These are phyloP conservation scores for Monoplex corrugatus DNA, from an alignment of 2,888 invertebrate genomes.

Conservation along the genomic window DNA sequence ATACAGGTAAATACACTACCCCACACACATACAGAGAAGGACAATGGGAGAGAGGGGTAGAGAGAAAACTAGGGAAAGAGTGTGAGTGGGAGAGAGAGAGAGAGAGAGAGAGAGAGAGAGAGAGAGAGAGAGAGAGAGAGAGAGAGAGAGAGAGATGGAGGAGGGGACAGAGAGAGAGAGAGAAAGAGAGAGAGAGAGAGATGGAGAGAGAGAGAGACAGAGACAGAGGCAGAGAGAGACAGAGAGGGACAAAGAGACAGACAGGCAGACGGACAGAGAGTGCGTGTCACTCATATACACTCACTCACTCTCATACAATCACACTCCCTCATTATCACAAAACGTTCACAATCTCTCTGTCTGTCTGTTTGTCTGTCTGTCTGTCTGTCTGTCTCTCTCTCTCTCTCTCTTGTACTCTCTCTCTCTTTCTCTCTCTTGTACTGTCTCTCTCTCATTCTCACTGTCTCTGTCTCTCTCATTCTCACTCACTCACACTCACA, in stretches of 20 bases:
- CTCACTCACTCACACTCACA: not conserved
- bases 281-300: not conserved
- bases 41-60: too few relatives aligned
- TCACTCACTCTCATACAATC: not conserved
- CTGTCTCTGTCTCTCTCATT: not conserved
- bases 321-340: not conserved
- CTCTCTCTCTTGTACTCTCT: not conserved
- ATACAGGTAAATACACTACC: not conserved
- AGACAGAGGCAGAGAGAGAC: not conserved
- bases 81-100: too few relatives aligned
- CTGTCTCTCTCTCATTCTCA: not conserved
- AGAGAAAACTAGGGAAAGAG: too few relatives aligned
- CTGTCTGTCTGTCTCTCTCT: not conserved
- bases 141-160: too few relatives aligned
- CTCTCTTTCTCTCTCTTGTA: not conserved
- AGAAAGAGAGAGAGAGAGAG: too few relatives aligned
- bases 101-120: too few relatives aligned
- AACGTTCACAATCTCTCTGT: not conserved
- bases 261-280: too few relatives aligned
- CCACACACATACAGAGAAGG: not conserved
- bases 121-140: too few relatives aligned
- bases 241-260: too few relatives aligned
- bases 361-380: too few relatives aligned
- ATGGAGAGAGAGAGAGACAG: too few relatives aligned
- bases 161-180: too few relatives aligned